Conservation (phyloP, 1,140 invertebrate genomes). For the Drosophila pandora region DNA sequence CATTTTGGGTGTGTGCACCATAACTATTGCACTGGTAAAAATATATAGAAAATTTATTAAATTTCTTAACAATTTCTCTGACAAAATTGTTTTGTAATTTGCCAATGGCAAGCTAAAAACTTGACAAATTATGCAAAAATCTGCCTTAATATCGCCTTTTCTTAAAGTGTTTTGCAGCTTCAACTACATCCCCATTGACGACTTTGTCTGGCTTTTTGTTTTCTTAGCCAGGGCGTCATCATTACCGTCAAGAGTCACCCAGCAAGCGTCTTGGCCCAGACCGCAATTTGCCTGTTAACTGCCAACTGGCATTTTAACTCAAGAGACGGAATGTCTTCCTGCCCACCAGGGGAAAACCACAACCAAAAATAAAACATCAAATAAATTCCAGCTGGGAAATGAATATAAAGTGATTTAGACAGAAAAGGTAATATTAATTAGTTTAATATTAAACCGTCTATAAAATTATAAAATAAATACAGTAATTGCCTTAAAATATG, state of each 20-base stretch:
- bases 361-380: constrained; percentile 14
- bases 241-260: constrained; percentile 50
- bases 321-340: constrained; percentile 33
- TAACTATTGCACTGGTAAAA: background rate
- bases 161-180: background rate
- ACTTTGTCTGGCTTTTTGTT: constrained; percentile 54
- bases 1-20: constrained; percentile 22
- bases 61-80: background rate
- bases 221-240: constrained; percentile 51
- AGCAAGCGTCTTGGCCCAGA: constrained; percentile 33
- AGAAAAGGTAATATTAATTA: background rate
- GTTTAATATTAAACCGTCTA: too few species aligned
- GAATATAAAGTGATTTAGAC: too few species aligned
- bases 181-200: constrained; percentile 24
- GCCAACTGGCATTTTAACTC: constrained; percentile 37
- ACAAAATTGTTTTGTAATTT: background rate
- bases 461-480: too few species aligned
- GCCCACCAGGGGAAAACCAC: constrained; percentile 20
- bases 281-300: constrained; percentile 55
- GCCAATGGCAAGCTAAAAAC: too few species aligned
- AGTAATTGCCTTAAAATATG: too few species aligned
- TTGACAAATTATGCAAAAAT: background rate
- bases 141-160: background rate
- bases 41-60: too few species aligned
- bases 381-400: background rate